phyloP scores from a whole-genome alignment of 2,113 vertebrate species.

The Thalassarche chlororhynchos region DNA sequence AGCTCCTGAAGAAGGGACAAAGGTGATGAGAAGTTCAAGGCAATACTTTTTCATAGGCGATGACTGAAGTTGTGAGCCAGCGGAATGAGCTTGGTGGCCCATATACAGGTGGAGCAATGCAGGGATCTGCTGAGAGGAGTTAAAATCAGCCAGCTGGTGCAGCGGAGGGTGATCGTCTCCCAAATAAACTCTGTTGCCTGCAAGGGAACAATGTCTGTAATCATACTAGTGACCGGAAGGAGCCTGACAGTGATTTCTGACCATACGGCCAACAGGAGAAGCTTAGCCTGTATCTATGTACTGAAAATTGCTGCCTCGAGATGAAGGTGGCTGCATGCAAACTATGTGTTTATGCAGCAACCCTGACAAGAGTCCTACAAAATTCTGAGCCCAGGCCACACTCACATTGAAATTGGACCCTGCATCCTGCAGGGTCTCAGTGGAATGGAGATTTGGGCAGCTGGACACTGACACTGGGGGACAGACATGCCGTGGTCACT shows the following conservation, averaged over 20 bases:
- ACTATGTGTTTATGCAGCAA: neutral
- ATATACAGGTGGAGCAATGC: neutral
- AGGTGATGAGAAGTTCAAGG: neutral
- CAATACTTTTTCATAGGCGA: neutral
- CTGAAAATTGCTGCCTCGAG: neutral
- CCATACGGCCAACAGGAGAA: neutral
- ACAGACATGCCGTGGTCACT: fast-evolving
- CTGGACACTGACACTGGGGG: neutral
- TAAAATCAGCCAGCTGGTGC: neutral
- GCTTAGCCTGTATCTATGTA: neutral
- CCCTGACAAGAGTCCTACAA: neutral
- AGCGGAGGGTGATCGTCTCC: neutral
- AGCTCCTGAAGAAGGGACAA: neutral
- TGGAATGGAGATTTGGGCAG: neutral
- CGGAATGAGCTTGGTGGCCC: neutral
- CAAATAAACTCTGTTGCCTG: neutral
- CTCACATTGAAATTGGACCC: neutral
- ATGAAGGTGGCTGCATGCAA: neutral
- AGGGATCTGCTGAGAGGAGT: neutral
- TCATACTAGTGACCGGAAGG: neutral
- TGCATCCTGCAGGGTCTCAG: neutral
- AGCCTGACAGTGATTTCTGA: neutral
- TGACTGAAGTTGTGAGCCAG: neutral
- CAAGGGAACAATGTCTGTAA: neutral
- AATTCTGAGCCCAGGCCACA: neutral